phyloP scores from a whole-genome alignment of 2,888 invertebrate genomes.

The Pterostichus niger region DNA sequence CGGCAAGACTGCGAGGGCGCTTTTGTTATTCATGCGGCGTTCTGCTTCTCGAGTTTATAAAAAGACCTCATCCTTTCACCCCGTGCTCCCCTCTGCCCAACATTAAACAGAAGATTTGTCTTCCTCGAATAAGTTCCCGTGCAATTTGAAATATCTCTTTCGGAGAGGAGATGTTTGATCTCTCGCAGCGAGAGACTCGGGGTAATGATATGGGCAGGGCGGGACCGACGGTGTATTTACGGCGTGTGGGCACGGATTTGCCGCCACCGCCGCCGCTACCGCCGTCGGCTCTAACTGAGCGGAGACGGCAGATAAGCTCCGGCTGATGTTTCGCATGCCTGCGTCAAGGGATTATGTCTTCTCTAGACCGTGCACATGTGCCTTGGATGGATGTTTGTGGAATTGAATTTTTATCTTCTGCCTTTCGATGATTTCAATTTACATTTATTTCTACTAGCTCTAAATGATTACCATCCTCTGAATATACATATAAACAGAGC shows the following conservation, averaged over 20 bases:
- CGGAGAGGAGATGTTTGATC: slow-evolving; percentile 46
- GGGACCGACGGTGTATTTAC: slow-evolving; percentile 9
- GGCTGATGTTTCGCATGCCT: slow-evolving; percentile 29
- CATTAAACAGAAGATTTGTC: slow-evolving; percentile 62
- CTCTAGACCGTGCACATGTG: slow-evolving; percentile 32
- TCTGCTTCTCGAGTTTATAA: slow-evolving; percentile 73
- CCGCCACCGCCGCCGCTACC: slow-evolving; percentile 9
- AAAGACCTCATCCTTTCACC: slow-evolving; percentile 69
- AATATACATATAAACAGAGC: background rate
- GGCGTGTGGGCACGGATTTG: slow-evolving; percentile 11
- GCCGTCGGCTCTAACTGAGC: slow-evolving; percentile 32
- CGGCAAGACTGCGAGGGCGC: slow-evolving; percentile 69
- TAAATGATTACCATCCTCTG: background rate
- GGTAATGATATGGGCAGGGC: slow-evolving; percentile 47
- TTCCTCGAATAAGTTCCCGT: slow-evolving; percentile 56
- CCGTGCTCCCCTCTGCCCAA: slow-evolving; percentile 13
- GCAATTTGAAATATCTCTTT: slow-evolving; percentile 61
- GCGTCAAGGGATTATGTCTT: slow-evolving; percentile 49
- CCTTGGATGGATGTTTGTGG: slow-evolving; percentile 45
- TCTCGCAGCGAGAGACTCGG: background rate
- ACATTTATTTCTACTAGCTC: slow-evolving; percentile 27
- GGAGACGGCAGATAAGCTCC: slow-evolving; percentile 44
- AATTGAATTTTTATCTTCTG: slow-evolving; percentile 56
- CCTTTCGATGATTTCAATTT: slow-evolving; percentile 42
- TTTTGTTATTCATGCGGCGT: slow-evolving; percentile 76